These are phyloP conservation scores for Balanococcus diminutus DNA, from an alignment of 2,888 invertebrate genomes.

Conservation along the genomic window DNA sequence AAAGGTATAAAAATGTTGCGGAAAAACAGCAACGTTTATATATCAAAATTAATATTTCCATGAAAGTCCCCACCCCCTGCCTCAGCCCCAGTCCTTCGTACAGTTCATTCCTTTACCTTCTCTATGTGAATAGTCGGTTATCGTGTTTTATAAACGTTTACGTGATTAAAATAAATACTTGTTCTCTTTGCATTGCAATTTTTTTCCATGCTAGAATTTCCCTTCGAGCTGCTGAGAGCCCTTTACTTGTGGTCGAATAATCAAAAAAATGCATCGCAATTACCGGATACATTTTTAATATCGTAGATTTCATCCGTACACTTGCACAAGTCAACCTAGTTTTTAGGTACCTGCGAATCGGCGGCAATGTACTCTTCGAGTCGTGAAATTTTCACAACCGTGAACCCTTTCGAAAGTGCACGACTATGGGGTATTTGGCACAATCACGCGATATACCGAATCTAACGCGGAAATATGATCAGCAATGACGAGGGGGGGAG, in stretches of 20 bases:
- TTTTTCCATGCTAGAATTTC: not conserved
- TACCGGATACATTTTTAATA: not conserved
- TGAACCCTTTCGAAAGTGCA: no score
- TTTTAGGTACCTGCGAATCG: not conserved
- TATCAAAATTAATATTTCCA: not conserved
- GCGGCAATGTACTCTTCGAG: not conserved
- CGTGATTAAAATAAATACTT: constrained; percentile 21
- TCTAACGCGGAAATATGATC: not conserved
- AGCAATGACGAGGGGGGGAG: not conserved
- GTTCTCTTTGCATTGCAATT: not conserved
- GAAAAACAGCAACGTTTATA: not conserved
- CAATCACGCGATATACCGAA: not conserved
- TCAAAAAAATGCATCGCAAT: constrained; percentile 8
- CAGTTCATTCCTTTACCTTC: no score
- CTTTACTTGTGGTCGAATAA: not conserved
- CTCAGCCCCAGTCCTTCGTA: not conserved
- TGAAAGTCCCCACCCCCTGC: not conserved
- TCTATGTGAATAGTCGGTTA: not conserved
- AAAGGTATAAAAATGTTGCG: not conserved
- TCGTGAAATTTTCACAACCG: no score
- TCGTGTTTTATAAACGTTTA: not conserved
- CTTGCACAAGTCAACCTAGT: not conserved
- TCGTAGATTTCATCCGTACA: not conserved
- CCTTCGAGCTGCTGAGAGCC: not conserved
- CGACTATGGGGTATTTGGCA: not conserved